Conservation (phyloP, 2,888 invertebrate genomes). For the Xylophagus ater region DNA sequence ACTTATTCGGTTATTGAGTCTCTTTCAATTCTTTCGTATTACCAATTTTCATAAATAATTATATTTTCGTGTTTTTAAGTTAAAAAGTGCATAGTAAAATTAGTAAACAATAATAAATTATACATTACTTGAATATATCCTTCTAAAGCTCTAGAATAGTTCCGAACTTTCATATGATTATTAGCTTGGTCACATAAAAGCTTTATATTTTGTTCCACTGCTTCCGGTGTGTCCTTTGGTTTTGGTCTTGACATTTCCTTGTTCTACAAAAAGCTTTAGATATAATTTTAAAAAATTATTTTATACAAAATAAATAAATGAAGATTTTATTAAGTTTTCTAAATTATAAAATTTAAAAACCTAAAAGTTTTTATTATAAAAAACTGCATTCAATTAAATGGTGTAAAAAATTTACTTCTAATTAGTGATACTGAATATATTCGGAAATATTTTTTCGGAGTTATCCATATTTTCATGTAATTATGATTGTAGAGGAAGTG, state of each 20-base stretch:
- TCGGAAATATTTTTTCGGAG: no score
- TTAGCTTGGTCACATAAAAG: constrained; percentile 66
- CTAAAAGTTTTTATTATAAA: no score
- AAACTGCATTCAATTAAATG: no score
- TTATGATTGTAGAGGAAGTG: no score
- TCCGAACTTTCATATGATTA: constrained; percentile 63
- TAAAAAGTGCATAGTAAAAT: background rate
- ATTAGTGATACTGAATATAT: no score
- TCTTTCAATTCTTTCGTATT: no score
- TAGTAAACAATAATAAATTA: constrained; percentile 19
- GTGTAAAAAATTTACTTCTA: no score
- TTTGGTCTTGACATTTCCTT: constrained; percentile 26
- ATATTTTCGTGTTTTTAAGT: background rate
- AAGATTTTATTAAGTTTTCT: no score
- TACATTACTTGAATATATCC: constrained; percentile 67
- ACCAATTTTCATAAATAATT: background rate
- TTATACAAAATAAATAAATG: no score
- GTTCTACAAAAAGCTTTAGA: constrained; percentile 3
- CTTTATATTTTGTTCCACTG: constrained; percentile 46
- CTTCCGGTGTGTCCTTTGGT: constrained; percentile 38
- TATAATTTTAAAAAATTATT: background rate
- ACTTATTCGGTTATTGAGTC: no score
- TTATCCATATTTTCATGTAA: no score
- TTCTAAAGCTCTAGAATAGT: constrained; percentile 56
- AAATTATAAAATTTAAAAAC: no score